Percentiles rank a stretch among this genome's conserved stretches.
Conservation (phyloP, 2,113 vertebrate species). For the Caretta caretta region DNA sequence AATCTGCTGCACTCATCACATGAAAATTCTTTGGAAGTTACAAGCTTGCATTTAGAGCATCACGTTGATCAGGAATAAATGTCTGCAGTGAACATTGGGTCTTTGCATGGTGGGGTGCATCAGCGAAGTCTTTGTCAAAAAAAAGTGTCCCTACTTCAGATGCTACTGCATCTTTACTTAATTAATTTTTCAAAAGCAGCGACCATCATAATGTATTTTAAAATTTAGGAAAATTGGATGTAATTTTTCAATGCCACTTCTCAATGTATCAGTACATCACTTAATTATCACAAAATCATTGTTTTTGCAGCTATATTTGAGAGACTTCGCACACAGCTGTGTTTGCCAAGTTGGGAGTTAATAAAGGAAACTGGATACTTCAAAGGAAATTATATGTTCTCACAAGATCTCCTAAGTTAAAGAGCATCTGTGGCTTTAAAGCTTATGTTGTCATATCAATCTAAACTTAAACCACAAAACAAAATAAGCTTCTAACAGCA, state of each 20-base stretch:
- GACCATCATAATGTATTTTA: background rate
- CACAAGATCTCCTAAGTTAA: background rate
- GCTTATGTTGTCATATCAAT: background rate
- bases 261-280: background rate
- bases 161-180: background rate
- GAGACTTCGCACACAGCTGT: slow-evolving; percentile 4
- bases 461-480: background rate
- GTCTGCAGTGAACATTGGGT: background rate
- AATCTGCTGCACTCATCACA: background rate
- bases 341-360: background rate
- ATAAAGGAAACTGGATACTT: background rate
- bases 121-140: background rate
- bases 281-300: background rate
- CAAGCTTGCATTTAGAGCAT: background rate
- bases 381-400: background rate
- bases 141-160: background rate
- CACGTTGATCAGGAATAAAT: background rate
- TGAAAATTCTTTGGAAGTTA: background rate
- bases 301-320: background rate
- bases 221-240: background rate
- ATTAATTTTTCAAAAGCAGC: background rate
- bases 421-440: slow-evolving; percentile 19
- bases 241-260: background rate
- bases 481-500: background rate
- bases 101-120: background rate